A percentile compares a stretch with the other conserved stretches of the same genome.
Conservation (phyloP, 1,140 invertebrate genomes). For the Heliothis subflexa region DNA sequence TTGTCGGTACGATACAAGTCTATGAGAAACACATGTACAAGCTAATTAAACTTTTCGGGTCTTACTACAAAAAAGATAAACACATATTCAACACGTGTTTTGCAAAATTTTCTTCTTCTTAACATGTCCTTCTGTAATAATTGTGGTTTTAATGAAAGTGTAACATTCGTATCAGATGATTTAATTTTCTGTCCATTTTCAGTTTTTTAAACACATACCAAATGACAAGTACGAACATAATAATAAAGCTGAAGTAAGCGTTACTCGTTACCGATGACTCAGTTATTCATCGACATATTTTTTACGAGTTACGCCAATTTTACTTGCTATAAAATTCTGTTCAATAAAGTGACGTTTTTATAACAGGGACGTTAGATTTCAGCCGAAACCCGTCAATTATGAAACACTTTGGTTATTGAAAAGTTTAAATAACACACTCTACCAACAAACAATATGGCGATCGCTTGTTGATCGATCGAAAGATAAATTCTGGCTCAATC, state of each 20-base stretch:
- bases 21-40: too few species aligned
- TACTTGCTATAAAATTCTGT: constrained; percentile 16
- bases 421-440: background rate
- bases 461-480: background rate
- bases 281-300: constrained; percentile 30
- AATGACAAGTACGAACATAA: background rate
- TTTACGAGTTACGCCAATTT: constrained; percentile 33
- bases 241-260: constrained; percentile 1
- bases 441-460: background rate
- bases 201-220: background rate
- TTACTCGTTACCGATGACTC: constrained; percentile 16
- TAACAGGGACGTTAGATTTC: background rate
- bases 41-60: too few species aligned
- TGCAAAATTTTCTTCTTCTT: too few species aligned
- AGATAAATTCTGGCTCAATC: background rate
- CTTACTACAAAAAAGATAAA: too few species aligned
- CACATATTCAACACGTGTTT: too few species aligned
- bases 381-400: background rate
- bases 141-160: too few species aligned
- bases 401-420: constrained; percentile 22
- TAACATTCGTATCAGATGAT: too few species aligned
- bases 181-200: too few species aligned
- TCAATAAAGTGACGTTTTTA: constrained; percentile 7
- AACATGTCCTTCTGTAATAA: too few species aligned
- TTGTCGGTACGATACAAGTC: too few species aligned